phyloP scores from a whole-genome alignment of 1,140 invertebrate species.

The Philopotamus ludificatus region DNA sequence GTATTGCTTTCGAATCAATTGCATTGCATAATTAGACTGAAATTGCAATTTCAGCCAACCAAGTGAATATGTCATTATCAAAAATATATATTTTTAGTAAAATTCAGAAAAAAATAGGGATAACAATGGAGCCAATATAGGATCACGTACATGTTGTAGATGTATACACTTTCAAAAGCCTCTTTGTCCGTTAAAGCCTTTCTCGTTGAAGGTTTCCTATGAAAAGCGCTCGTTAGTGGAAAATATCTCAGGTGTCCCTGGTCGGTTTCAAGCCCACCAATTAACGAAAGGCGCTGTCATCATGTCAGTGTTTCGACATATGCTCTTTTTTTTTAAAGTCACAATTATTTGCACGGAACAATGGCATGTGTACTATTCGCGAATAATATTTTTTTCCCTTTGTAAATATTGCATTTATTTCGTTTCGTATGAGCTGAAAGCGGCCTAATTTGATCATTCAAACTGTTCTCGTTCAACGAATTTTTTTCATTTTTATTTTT shows the following conservation, averaged over 20 bases:
- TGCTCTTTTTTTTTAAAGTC: not conserved
- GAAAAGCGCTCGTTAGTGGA: not conserved
- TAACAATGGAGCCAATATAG: too few species aligned
- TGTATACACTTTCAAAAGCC: not conserved
- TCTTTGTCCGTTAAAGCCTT: constrained; percentile 3
- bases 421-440: too few species aligned
- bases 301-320: not conserved
- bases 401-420: too few species aligned
- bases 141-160: not conserved
- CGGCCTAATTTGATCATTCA: too few species aligned
- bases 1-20: not conserved
- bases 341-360: not conserved
- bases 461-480: too few species aligned
- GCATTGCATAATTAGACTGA: too few species aligned
- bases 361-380: not conserved
- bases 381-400: too few species aligned
- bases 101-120: too few species aligned
- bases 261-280: not conserved
- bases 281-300: not conserved
- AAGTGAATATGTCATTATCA: too few species aligned
- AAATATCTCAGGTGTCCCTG: not conserved
- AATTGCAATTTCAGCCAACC: too few species aligned
- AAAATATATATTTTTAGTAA: too few species aligned
- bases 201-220: not conserved
- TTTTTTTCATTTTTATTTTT: not conserved